Base-by-base conservation (phyloP, 2,113 vertebrate genomes). In the Lates calcarifer region DNA sequence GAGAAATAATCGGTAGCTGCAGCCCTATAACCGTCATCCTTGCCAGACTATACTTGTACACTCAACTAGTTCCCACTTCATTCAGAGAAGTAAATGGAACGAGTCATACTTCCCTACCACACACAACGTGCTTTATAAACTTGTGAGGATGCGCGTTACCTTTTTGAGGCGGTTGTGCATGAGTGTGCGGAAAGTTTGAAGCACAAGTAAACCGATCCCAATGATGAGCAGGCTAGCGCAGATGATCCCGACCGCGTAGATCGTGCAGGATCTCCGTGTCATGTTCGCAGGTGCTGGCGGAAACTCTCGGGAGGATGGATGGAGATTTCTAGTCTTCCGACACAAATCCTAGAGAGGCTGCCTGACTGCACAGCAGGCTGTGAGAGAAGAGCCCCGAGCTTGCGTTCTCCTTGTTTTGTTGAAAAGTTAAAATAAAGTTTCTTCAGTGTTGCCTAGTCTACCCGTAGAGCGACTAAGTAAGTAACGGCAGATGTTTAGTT, bases 101-200 rank as follows among this genome's bases (percentile, higher is more conserved):
- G 1, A 43, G 3, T 6, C 18, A 55, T 24, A 43, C 39, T 33
- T 13, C 14, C 26, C 15, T n/a, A 1, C 18, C 12, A 14, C 31
- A 47, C 3, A 43, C 41, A n/a, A n/a, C n/a, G n/a, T n/a, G n/a
- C n/a, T n/a, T n/a, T n/a, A n/a, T n/a, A n/a, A n/a, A n/a, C n/a
- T n/a, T n/a, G n/a, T n/a, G n/a, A n/a, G n/a, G n/a, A n/a, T n/a
- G n/a, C n/a, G n/a, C n/a, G n/a, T 94, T 92, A 96, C 95, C 94
- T 89, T 89, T 66, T 95, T 95, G 4, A 96, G 87, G 3, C 93
- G 93, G 49, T 94, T 94, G 31, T 90, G 79, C 70, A 95, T 94
- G 0, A 94, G 6, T 0, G 60, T 91, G 43, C 78, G 90, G 74
- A 95, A 94, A 14, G 89, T 75, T 1, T 93, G 92, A 15, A 51